Percentiles rank a stretch among this genome's conserved stretches.
These are phyloP conservation scores for Patella pellucida DNA, from an alignment of 2,888 invertebrate species.

Conservation along the genomic window DNA sequence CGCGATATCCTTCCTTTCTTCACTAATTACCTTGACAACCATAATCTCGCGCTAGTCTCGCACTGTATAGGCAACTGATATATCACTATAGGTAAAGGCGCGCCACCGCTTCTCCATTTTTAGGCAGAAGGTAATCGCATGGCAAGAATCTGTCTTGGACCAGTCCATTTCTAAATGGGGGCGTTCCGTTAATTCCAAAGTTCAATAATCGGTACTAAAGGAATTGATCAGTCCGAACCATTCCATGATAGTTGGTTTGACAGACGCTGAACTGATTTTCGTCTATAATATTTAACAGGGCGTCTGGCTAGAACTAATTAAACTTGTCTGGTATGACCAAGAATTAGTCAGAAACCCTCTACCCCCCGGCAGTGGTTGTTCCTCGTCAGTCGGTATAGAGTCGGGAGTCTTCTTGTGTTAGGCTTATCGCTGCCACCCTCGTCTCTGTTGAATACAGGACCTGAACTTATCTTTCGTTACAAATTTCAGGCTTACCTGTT, in stretches of 20 bases:
- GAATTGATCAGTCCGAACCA: too few species aligned
- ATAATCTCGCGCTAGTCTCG: not conserved
- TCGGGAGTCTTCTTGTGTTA: not conserved
- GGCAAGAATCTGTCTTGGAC: conserved; percentile 14
- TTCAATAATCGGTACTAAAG: not conserved
- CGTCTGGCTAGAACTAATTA: too few species aligned
- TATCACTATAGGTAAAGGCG: not conserved
- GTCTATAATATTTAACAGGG: too few species aligned
- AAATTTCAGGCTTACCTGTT: not conserved
- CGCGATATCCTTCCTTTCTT: too few species aligned
- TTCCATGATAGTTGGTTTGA: too few species aligned
- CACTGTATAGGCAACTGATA: not conserved
- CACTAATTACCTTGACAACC: conserved; percentile 9
- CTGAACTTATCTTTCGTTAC: not conserved
- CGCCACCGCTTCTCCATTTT: conserved; percentile 21
- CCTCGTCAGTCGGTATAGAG: not conserved
- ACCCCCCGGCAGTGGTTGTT: not conserved
- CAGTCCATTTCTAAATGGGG: not conserved
- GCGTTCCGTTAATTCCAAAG: not conserved
- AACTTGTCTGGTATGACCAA: not conserved
- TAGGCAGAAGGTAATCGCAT: conserved; percentile 21
- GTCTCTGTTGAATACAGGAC: not conserved
- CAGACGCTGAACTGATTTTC: too few species aligned
- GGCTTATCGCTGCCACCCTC: conserved; percentile 8
- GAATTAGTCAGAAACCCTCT: not conserved